Base-by-base conservation (phyloP, 2,888 invertebrate genomes). In the Eulithis testata region DNA sequence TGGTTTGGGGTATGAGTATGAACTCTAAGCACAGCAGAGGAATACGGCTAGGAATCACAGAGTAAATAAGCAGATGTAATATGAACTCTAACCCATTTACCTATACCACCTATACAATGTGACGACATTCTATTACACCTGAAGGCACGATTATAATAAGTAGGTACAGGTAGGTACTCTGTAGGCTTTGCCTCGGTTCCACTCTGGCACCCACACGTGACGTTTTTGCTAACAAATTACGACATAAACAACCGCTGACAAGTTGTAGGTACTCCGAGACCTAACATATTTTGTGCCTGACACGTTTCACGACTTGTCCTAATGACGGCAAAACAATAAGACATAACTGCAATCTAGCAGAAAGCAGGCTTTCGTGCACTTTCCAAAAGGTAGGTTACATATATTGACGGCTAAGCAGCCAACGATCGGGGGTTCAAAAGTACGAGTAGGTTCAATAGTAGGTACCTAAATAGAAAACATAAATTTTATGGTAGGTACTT, bases 281-380 rank as follows among this genome's bases (percentile, higher is more conserved):
- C 75, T 72, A 55, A 45, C 11, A 12, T 57, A 58, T 36, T 12
- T 47, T 49, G 44, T 54, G 54, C 54, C 58, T 53, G 77, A 73
- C 73, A 76, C 61, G 68, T 73, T 72, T 60, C 60, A 51, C 70
- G 72, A 76, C 68, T 71, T 70, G 69, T 76, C 68, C 69, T 70
- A 71, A 62, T 75, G 77, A 78, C 76, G 71, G 73, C 75, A 75
- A 79, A 80, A 81, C 82, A 83, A 83, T 82, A 78, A 75, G 73
- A 77, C 76, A 74, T 37, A 4, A 14, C 37, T 49, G 36, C 51
- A 50, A 36, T 56, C 12, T 27, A 5, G n/a, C 21, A 14, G 60
- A 14, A 60, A 60, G 43, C 65, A 45, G 54, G 54, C 31, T 36
- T 9, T 4, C 21, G n/a, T 14, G n/a, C 8, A 14, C 5, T 9